Evolutionary conservation across 2,113 vertebrate species (phyloP).

Genomic region (Rhynchomys soricoides): DNA sequence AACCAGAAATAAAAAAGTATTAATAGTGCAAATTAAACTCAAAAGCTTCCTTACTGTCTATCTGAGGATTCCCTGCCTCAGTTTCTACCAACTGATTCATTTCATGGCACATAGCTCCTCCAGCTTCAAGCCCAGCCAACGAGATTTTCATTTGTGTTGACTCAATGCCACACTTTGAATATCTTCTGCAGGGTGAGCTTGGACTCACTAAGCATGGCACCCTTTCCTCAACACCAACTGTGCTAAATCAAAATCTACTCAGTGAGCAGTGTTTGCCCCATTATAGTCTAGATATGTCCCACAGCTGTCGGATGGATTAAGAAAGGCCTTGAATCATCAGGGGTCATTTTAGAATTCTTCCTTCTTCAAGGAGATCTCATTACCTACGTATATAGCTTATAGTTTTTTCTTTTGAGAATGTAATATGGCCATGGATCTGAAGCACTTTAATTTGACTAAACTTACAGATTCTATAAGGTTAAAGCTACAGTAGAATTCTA

Average conservation of each 20-base stretch:
- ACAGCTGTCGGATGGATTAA: not conserved
- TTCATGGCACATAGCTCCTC: not conserved
- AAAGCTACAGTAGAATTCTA: not conserved
- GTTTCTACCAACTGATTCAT: not conserved
- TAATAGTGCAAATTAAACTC: not conserved
- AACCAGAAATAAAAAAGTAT: not conserved
- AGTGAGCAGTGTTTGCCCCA: rapidly evolving
- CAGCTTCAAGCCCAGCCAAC: not conserved
- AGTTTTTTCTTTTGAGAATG: not conserved
- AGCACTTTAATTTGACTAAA: not conserved
- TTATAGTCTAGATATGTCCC: not conserved
- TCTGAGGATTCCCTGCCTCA: not conserved
- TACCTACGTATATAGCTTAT: not conserved
- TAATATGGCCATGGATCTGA: not conserved
- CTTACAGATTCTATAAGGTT: not conserved
- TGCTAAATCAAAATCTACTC: not conserved
- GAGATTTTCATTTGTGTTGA: not conserved
- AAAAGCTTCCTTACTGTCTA: not conserved
- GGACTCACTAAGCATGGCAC: rapidly evolving
- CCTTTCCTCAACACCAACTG: not conserved
- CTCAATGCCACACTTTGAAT: not conserved
- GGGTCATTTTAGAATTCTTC: not conserved
- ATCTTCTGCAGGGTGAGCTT: not conserved
- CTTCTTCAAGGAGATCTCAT: not conserved
- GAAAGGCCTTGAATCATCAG: not conserved